Base-by-base conservation (phyloP, 2,797 vertebrate genomes). In the Scomberomorus guttatus region DNA sequence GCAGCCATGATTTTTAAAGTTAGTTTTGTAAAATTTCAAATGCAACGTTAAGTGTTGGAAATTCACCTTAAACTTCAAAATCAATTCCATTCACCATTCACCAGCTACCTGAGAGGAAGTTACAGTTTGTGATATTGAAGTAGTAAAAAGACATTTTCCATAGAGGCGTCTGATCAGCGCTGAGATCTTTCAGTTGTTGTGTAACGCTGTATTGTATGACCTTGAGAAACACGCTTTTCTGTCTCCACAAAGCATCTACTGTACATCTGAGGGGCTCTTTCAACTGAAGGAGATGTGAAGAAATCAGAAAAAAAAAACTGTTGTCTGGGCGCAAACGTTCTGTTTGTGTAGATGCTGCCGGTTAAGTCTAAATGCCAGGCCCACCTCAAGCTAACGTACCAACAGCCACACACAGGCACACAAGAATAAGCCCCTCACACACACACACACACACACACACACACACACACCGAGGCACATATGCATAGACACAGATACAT, bases 281-380 rank as follows among this genome's bases (percentile, higher is more conserved):
- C 44, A 84, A 86, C 48, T 34, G 32, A 46, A 25, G 18, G 79
- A 86, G 56, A 65, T 81, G 79, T 84, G 82, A 85, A 58, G 82
- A 80, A 79, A 86, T 78, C 78, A 83, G 73, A 81, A 79, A 57
- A 18, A 81, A 58, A 32, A 32, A 32, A 32, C 75, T 75, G 82
- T 77, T 84, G 54, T 88, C 67, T 82, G 72, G 60, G 80, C 34
- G 65, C 76, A 70, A 81, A 80, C 66, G 68, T 14, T 68, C 22
- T 85, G 85, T 86, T 84, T 83, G 88, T 83, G 64, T 66, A 90
- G 80, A 89, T 84, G 83, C 81, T 81, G 84, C 82, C 90, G 70
- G 91, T 92, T 93, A 83, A 71, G 46, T 65, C 72, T 87, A 92
- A 92, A 94, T 93, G 92, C 90, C 91, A 94, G 60, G 58, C 72